These are phyloP conservation scores for Globodera rostochiensis DNA, from an alignment of 1,140 invertebrate species.

Conservation along the genomic window DNA sequence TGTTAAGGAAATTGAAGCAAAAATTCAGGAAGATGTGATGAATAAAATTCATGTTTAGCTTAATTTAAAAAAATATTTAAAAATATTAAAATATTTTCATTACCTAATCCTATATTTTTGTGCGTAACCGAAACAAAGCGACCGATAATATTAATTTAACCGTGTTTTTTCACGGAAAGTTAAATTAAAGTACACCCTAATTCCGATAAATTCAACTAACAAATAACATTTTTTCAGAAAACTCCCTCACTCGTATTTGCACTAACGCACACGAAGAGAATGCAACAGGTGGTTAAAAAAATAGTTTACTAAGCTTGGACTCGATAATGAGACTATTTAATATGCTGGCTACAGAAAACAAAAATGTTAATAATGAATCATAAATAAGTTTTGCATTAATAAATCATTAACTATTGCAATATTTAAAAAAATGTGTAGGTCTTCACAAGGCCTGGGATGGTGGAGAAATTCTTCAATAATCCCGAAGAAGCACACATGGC, in stretches of 20 bases:
- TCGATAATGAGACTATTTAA: background rate
- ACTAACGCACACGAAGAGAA: background rate
- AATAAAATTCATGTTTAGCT: no score
- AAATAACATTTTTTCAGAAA: background rate
- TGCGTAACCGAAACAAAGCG: no score
- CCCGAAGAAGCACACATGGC: background rate
- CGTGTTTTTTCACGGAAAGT: no score
- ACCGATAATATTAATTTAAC: no score
- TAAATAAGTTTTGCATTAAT: no score
- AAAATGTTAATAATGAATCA: background rate
- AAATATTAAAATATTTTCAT: no score
- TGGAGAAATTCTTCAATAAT: background rate
- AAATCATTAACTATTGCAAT: background rate
- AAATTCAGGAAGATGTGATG: no score
- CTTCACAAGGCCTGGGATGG: background rate
- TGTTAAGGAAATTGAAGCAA: no score
- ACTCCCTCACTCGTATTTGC: background rate
- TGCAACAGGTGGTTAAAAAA: background rate
- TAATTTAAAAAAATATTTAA: no score
- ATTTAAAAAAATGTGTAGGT: background rate
- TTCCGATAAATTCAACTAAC: no score
- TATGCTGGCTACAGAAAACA: background rate
- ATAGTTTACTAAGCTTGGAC: background rate
- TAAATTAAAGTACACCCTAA: no score
- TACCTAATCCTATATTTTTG: no score